A percentile compares a stretch with the other conserved stretches of the same genome.
phyloP scores from a whole-genome alignment of 1,140 invertebrate genomes.

The Acromyrmex charruanus region DNA sequence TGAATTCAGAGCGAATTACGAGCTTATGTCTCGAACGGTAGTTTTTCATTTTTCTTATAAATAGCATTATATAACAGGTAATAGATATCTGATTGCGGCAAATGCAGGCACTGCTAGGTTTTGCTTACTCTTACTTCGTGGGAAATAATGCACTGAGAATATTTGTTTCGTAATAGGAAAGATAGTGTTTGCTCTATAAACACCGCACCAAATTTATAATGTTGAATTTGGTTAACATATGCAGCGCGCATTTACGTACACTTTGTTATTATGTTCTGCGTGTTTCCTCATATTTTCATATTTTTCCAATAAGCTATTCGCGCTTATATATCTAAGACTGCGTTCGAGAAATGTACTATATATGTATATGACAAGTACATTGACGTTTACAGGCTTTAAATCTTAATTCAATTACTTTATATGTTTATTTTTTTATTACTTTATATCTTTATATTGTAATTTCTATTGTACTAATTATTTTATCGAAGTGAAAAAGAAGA shows the following conservation, averaged over 20 bases:
- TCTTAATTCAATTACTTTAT: not conserved
- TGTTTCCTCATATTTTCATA: not conserved
- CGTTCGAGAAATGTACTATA: no score
- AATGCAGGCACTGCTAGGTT: not conserved
- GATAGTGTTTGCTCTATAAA: not conserved
- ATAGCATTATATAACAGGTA: constrained; percentile 17
- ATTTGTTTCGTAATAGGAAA: not conserved
- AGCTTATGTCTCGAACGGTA: not conserved
- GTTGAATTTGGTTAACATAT: not conserved
- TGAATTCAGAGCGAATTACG: not conserved
- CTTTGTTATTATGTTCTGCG: not conserved
- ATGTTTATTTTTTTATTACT: not conserved
- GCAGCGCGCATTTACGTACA: no score
- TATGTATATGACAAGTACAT: not conserved
- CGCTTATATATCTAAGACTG: no score
- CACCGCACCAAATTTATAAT: not conserved
- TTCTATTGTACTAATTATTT: not conserved
- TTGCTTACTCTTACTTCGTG: constrained; percentile 7
- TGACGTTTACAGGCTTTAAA: not conserved
- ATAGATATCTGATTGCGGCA: not conserved
- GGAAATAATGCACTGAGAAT: not conserved
- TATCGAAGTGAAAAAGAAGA: constrained; percentile 18
- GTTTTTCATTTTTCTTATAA: not conserved
- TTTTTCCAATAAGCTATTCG: not conserved
- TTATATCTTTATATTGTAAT: not conserved